Evolutionary conservation across 2,888 invertebrate genomes (phyloP), one percentile per base, ranked within the genome.

Genomic region (Agrilus mali): DNA sequence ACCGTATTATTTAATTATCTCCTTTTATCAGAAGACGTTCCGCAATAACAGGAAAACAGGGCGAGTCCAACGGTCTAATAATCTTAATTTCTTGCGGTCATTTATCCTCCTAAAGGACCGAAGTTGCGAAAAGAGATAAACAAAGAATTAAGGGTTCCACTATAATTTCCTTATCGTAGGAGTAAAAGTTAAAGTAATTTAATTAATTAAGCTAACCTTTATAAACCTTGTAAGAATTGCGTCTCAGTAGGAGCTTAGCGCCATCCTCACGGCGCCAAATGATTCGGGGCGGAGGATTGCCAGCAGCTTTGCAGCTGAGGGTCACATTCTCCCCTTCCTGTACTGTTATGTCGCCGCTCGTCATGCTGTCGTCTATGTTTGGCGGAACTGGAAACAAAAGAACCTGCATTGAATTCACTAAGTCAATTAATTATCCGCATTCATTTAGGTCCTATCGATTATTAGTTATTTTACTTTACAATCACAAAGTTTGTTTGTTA

Each of bases 301-400:
- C 77, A 33, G 67, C 71, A 20, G 76, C 77, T 47, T 67, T 63
- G 58, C 78, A 78, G 45, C 68, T 67, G 43, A 78, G 61, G 38
- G 76, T 77, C 37, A 74, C 75, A 59, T 77, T 77, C 53, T 76
- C 75, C 37, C 75, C 75, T 57, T 78, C 77, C 42, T 70, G 64
- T 20, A 74, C 73, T 38, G 74, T 73, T 48, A 76, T 63, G 61
- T 78, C 77, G 40, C 74, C 71, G 57, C 76, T 77, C 41, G 77
- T 77, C 48, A 72, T 72, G 42, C 67, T 66, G 52, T 76, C 76
- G 56, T 72, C 68, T 54, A 78, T 78, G 61, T 77, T 76, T 47
- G 78, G 78, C 16, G 78, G 76, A 44, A 77, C 77, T 77, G 66
- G 7, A 63, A 63, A 20, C 16, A 46, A 48, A 42, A 39, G 22